Conservation (phyloP, 2,888 invertebrate genomes). For the Atherix ibis region DNA sequence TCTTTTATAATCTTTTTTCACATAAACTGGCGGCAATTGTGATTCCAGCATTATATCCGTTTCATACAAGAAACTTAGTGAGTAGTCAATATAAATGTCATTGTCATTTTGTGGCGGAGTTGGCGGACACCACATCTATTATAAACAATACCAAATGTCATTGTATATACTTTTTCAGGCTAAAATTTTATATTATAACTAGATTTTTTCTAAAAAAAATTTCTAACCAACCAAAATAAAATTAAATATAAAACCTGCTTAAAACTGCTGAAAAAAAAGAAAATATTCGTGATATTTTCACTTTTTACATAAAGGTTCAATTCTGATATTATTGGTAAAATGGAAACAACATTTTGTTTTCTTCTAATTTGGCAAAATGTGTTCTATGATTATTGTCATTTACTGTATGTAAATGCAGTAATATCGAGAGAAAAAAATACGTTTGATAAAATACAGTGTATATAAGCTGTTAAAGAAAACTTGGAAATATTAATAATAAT, state of each 20-base stretch:
- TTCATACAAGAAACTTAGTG: conserved; percentile 74
- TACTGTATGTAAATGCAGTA: no score
- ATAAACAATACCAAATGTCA: conserved; percentile 10
- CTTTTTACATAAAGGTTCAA: no score
- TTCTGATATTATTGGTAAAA: no score
- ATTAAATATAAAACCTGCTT: no score
- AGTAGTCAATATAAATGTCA: conserved; percentile 80
- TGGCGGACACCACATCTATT: conserved; percentile 91
- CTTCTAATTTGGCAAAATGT: no score
- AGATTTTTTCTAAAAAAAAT: background rate
- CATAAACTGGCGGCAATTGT: conserved; percentile 62
- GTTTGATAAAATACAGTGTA: background rate
- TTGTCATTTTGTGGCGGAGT: conserved; percentile 89
- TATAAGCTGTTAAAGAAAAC: no score
- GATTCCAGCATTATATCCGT: conserved; percentile 56
- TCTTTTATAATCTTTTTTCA: conserved; percentile 61
- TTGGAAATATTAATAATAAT: conserved; percentile 6
- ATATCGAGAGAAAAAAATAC: no score
- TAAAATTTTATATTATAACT: background rate
- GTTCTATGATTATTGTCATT: no score
- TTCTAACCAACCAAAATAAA: no score
- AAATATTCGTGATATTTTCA: no score
- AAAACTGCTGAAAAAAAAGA: no score
- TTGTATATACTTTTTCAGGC: background rate
- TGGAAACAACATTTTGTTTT: no score